Evolutionary conservation across 2,113 vertebrate species (phyloP).

Genomic region (Oncorhynchus gorbuscha): DNA sequence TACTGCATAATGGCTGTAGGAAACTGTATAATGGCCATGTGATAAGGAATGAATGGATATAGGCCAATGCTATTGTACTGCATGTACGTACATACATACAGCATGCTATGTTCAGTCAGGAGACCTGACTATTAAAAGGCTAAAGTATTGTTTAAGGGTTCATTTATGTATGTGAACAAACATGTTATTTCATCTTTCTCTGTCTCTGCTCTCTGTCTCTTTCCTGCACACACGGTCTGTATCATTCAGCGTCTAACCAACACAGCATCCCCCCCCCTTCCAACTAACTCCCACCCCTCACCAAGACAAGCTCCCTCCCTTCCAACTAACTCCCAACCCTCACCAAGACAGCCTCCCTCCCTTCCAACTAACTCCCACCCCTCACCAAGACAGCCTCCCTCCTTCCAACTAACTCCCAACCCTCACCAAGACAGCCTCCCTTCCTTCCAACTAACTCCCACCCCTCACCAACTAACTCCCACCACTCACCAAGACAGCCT

Average conservation of each 20-base stretch:
- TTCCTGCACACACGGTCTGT: constrained; percentile 36
- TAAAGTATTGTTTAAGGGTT: not conserved
- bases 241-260: constrained; percentile 42
- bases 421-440: too few relatives aligned
- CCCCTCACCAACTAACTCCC: too few relatives aligned
- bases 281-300: not conserved
- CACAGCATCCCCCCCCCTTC: not conserved
- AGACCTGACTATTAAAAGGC: not conserved
- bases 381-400: too few relatives aligned
- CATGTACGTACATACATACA: not conserved
- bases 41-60: not conserved
- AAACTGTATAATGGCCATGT: not conserved
- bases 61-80: not conserved
- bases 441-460: not conserved
- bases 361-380: not conserved
- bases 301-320: constrained; percentile 11
- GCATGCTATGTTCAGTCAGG: not conserved
- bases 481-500: too few relatives aligned
- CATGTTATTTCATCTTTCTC: constrained; percentile 22
- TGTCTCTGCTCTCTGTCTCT: constrained; percentile 56
- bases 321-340: constrained; percentile 4
- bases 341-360: not conserved
- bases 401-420: too few relatives aligned
- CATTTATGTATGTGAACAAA: too few relatives aligned
- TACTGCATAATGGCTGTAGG: too few relatives aligned